phyloP scores from a whole-genome alignment of 2,113 vertebrate genomes.

The Toxotes chatareus region DNA sequence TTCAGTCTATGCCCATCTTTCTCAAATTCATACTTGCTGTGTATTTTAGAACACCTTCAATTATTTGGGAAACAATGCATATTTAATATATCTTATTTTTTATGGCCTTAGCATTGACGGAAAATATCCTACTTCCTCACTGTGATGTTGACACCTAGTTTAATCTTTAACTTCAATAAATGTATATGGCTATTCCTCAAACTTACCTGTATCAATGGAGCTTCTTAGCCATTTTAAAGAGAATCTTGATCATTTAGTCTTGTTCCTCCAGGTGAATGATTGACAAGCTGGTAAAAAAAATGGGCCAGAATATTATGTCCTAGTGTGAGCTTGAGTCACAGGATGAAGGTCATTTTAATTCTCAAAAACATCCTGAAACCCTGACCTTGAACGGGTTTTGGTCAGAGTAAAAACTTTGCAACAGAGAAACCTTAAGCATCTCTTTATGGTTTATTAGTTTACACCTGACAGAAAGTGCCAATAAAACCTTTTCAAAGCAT shows the following conservation, averaged over 20 bases:
- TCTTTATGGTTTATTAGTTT: background rate
- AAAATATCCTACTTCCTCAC: background rate
- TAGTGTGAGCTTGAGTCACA: background rate
- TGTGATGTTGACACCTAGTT: background rate
- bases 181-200: background rate
- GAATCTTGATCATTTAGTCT: background rate
- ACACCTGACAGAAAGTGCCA: background rate
- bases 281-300: background rate
- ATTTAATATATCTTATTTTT: background rate
- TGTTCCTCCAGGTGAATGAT: background rate
- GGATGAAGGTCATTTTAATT: background rate
- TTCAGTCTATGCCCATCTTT: too few relatives aligned
- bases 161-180: conserved; percentile 10
- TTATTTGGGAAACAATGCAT: background rate
- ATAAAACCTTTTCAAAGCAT: background rate
- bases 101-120: background rate
- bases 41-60: background rate
- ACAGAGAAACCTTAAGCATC: background rate
- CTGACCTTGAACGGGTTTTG: too few relatives aligned
- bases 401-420: background rate
- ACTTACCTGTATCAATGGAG: background rate
- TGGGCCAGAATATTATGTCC: background rate
- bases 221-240: background rate
- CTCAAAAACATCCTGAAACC: background rate
- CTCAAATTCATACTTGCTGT: too few relatives aligned